Evolutionary conservation across 2,797 vertebrate genomes (phyloP).

Genomic region (Prionace glauca): DNA sequence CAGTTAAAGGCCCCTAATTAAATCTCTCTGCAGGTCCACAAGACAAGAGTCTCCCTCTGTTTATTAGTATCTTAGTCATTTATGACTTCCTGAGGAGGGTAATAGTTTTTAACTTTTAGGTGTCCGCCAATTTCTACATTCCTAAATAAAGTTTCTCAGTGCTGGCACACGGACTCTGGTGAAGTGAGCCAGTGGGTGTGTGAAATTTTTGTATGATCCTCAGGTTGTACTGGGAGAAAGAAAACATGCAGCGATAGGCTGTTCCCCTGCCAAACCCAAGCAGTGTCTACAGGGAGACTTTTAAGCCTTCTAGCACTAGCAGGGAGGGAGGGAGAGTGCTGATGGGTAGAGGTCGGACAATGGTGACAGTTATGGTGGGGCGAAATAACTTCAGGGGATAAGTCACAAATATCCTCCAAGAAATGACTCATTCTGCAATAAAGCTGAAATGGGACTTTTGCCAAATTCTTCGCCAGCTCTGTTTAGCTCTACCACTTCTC

Average conservation of each 20-base stretch:
- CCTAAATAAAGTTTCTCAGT: not conserved
- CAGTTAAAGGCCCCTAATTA: conserved; percentile 15
- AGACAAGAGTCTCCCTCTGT: not conserved
- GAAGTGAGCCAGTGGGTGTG: not conserved
- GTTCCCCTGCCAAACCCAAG: not conserved
- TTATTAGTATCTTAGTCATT: not conserved
- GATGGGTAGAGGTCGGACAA: not conserved
- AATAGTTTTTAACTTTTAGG: not conserved
- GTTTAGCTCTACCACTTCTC: not conserved
- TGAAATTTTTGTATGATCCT: not conserved
- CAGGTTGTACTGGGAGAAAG: not conserved
- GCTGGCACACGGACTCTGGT: not conserved
- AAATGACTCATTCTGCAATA: not conserved
- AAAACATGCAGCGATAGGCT: not conserved
- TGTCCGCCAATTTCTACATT: not conserved
- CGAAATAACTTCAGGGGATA: not conserved
- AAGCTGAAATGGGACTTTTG: not conserved
- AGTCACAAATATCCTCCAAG: not conserved
- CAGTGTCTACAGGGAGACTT: not conserved
- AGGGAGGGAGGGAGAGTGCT: not conserved
- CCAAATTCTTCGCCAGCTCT: not conserved
- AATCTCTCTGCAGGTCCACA: not conserved
- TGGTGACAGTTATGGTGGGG: not conserved
- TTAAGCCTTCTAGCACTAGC: not conserved
- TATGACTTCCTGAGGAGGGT: not conserved